A percentile compares a stretch with the other conserved stretches of the same genome.
phyloP scores from a whole-genome alignment of 2,888 invertebrate species.

The Scaptodrosophila latifasciaeformis region DNA sequence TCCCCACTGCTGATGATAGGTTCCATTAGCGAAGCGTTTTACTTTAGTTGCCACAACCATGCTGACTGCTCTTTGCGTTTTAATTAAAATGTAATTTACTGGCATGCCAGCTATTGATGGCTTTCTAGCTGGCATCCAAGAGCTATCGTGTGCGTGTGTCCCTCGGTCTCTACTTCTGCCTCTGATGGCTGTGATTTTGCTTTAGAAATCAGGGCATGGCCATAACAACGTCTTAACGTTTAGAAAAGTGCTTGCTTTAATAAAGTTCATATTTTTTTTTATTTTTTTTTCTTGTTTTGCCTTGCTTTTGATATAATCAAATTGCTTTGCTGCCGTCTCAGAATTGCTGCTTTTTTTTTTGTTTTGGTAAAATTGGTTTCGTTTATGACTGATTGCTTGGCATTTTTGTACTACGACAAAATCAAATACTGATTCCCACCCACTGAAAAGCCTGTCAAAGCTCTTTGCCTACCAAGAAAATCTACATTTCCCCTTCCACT shows the following conservation, averaged over 20 bases:
- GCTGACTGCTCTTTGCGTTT: slow-evolving; percentile 36
- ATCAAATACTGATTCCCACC: background rate
- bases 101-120: slow-evolving; percentile 29
- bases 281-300: background rate
- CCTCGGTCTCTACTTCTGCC: background rate
- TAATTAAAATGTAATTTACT: slow-evolving; percentile 64
- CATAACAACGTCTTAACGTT: background rate
- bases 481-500: too few relatives aligned
- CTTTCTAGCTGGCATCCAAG: background rate
- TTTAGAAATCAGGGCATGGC: slow-evolving; percentile 1
- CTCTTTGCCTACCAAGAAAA: too few relatives aligned
- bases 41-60: background rate
- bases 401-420: background rate
- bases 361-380: slow-evolving; percentile 30
- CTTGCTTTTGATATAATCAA: background rate
- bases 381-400: slow-evolving; percentile 30
- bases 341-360: slow-evolving; percentile 21
- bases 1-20: slow-evolving; percentile 33
- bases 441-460: background rate
- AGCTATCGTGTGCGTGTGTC: too few relatives aligned
- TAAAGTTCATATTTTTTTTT: background rate
- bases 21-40: slow-evolving; percentile 29
- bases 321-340: background rate
- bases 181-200: background rate
- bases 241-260: background rate